Evolutionary conservation across 2,113 vertebrate genomes (phyloP), one percentile per base, ranked within the genome.

Genomic region (Camelus dromedarius): DNA sequence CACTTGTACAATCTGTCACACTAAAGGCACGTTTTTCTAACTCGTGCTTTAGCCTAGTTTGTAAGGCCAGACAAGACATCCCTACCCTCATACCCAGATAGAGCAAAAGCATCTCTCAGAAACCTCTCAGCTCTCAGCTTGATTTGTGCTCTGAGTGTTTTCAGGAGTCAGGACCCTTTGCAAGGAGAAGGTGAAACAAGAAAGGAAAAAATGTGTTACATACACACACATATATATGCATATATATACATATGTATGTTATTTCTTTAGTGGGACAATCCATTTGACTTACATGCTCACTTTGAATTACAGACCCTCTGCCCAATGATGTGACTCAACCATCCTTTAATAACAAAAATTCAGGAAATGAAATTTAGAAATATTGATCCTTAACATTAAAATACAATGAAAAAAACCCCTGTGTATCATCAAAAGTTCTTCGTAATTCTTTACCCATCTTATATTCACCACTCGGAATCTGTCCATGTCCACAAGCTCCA

Each of bases 261-360:
- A 26, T 77, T 83, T 91, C 50, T 46, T 60, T 67, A 60, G 18
- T 81, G 73, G 72, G 18, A 52, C 32, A 60, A 72, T 83, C 5
- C 86, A n/a, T 73, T 89, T 95, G 79, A 69, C 2, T 89, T 79
- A 50, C 11, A n/a, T 88, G 67, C 54, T 92, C 42, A 95, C 42
- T 80, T 69, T 79, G 26, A 83, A 66, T 93, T 94, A 79, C 8
- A 67, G 42, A 20, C 11, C 30, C 26, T 80, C 38, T 89, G 32
- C 16, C 15, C 56, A 64, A 84, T 92, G 26, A 56, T 95, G 24
- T 72, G 58, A 64, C 38, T n/a, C 19, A 6, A 42, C 35, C 89
- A 38, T 50, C 35, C 70, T 66, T 52, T 84, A 85, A 66, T 52
- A 84, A 56, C 26, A 89, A 72, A 79, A 84, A 50, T 13, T 89